These are phyloP conservation scores for Sebastes dallii DNA, from an alignment of 2,797 vertebrate species.

Conservation along the genomic window DNA sequence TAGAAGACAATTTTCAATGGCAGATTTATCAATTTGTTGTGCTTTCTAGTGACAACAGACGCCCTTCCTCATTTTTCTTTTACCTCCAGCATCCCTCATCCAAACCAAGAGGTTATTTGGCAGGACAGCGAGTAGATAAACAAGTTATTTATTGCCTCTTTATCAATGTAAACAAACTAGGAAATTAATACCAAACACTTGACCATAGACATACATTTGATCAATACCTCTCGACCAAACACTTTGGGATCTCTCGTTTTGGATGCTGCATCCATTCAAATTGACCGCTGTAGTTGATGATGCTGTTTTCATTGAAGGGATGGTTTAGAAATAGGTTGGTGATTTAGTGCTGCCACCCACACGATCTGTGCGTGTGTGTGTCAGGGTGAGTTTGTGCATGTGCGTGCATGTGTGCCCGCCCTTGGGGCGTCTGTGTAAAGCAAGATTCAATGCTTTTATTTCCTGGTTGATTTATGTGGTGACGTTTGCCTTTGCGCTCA, in stretches of 20 bases:
- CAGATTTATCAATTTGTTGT: constrained; percentile 2
- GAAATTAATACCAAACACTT: constrained; percentile 55
- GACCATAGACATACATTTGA: constrained; percentile 30
- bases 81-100: constrained; percentile 5
- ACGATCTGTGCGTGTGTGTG: not conserved
- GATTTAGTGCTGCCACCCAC: constrained; percentile 46
- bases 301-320: constrained; percentile 30
- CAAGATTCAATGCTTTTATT: constrained; percentile 66
- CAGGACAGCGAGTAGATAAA: constrained; percentile 39
- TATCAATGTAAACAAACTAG: constrained; percentile 41
- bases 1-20: not conserved
- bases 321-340: constrained; percentile 29
- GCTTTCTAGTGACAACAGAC: not conserved
- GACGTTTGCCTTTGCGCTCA: constrained; percentile 70
- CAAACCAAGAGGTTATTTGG: constrained; percentile 16
- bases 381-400: not conserved
- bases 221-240: constrained; percentile 47
- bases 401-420: constrained; percentile 30
- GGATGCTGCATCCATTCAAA: constrained; percentile 28
- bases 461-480: constrained; percentile 74
- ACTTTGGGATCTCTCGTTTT: constrained; percentile 25
- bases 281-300: constrained; percentile 32
- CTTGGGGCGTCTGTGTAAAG: constrained; percentile 62
- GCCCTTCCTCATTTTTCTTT: constrained; percentile 6
- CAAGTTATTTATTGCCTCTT: constrained; percentile 44